Percentiles rank a stretch among this genome's conserved stretches.
These are phyloP conservation scores for Danaus chrysippus DNA, from an alignment of 2,888 invertebrate genomes.

Conservation along the genomic window DNA sequence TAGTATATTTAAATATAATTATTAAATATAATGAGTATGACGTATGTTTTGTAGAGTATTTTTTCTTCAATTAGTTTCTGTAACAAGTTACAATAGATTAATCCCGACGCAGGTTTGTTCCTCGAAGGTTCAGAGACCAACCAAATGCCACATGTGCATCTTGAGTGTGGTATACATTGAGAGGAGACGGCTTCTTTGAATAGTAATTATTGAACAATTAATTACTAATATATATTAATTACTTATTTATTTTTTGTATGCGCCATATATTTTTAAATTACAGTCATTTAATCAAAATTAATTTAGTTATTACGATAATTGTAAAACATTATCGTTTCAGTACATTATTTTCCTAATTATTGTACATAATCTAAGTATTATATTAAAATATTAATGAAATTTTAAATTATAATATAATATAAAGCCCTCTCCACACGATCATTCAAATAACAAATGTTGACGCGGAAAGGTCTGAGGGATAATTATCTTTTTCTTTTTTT, in stretches of 20 bases:
- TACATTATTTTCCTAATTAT: too few relatives aligned
- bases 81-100: not conserved
- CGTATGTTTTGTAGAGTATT: not conserved
- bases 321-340: too few relatives aligned
- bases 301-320: too few relatives aligned
- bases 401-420: slow-evolving; percentile 7
- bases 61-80: not conserved
- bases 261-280: too few relatives aligned
- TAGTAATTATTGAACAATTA: not conserved
- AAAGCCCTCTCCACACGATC: slow-evolving; percentile 31
- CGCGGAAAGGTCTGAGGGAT: slow-evolving; percentile 58
- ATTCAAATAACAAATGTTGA: slow-evolving; percentile 41
- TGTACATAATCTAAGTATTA: too few relatives aligned
- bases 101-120: not conserved
- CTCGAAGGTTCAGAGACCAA: not conserved
- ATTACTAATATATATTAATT: not conserved
- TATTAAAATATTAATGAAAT: not conserved
- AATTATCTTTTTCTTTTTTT: slow-evolving; percentile 46
- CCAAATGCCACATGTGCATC: not conserved
- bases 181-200: not conserved
- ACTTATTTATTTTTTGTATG: too few relatives aligned
- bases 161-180: not conserved
- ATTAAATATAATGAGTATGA: not conserved
- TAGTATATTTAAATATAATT: too few relatives aligned
- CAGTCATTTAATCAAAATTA: too few relatives aligned